Evolutionary conservation across 2,888 invertebrate species (phyloP).

Genomic region (Oegoconia quadripuncta): DNA sequence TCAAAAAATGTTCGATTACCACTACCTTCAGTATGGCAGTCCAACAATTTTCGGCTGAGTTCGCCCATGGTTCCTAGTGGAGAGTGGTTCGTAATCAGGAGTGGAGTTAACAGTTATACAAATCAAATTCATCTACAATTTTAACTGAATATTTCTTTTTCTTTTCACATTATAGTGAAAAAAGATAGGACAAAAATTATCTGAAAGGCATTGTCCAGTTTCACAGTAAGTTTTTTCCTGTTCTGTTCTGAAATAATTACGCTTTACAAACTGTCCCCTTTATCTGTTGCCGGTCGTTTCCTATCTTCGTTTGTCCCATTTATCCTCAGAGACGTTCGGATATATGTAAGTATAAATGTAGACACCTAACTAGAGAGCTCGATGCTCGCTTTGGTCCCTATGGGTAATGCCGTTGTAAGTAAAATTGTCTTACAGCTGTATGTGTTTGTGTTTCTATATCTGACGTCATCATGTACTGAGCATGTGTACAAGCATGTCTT

Average conservation of each 20-base stretch:
- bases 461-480: no score
- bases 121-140: no score
- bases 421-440: slow-evolving; percentile 11
- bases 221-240: slow-evolving; percentile 27
- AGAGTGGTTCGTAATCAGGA: no score
- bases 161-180: slow-evolving; percentile 6
- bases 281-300: slow-evolving; percentile 47
- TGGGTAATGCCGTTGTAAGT: slow-evolving; percentile 16
- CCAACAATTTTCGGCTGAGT: no score
- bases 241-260: slow-evolving; percentile 53
- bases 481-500: no score
- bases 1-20: no score
- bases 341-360: slow-evolving; percentile 4
- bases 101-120: no score
- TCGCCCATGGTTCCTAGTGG: no score
- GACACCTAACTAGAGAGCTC: background rate
- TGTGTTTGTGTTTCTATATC: slow-evolving; percentile 4
- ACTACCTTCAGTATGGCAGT: no score
- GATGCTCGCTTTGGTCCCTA: slow-evolving; percentile 5
- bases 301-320: slow-evolving; percentile 52
- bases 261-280: slow-evolving; percentile 57
- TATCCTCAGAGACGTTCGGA: slow-evolving; percentile 31
- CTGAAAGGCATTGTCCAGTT: slow-evolving; percentile 18
- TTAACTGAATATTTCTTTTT: no score
- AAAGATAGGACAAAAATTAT: slow-evolving; percentile 18